Conservation (phyloP, 2,888 invertebrate genomes). For the Leucania comma region DNA sequence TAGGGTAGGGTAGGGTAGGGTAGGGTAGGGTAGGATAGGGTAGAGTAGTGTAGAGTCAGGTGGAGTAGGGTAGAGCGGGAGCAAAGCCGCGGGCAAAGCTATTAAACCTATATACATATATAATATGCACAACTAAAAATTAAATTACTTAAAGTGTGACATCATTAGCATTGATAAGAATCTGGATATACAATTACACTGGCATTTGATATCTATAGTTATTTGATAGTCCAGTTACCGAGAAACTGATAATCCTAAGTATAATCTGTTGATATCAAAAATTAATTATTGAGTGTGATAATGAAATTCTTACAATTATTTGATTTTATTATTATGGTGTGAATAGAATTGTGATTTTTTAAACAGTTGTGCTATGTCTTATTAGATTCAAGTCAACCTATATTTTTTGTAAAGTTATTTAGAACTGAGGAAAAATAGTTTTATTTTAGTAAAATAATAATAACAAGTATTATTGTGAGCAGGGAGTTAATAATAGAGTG, state of each 20-base stretch:
- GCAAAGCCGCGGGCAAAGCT: too few relatives aligned
- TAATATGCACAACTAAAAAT: background rate
- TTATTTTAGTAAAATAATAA: too few relatives aligned
- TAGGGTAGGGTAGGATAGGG: too few relatives aligned
- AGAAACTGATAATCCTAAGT: constrained; percentile 24
- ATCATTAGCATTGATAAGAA: constrained; percentile 45
- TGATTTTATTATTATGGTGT: background rate
- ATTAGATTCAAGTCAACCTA: background rate
- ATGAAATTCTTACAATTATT: background rate
- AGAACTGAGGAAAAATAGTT: too few relatives aligned
- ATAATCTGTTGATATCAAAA: constrained; percentile 38
- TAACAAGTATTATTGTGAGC: too few relatives aligned
- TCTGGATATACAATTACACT: constrained; percentile 8
- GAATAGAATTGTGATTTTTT: background rate
- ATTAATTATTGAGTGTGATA: constrained; percentile 9
- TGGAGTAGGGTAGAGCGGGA: too few relatives aligned
- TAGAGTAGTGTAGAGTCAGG: too few relatives aligned
- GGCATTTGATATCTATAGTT: constrained; percentile 32
- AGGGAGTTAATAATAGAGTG: too few relatives aligned
- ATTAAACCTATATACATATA: too few relatives aligned
- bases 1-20: too few relatives aligned
- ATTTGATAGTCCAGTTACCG: constrained; percentile 31
- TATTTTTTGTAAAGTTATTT: too few relatives aligned
- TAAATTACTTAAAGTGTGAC: constrained; percentile 28
- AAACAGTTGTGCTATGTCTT: background rate